phyloP scores from a whole-genome alignment of 2,888 invertebrate genomes.

The Cartodere bifasciata region DNA sequence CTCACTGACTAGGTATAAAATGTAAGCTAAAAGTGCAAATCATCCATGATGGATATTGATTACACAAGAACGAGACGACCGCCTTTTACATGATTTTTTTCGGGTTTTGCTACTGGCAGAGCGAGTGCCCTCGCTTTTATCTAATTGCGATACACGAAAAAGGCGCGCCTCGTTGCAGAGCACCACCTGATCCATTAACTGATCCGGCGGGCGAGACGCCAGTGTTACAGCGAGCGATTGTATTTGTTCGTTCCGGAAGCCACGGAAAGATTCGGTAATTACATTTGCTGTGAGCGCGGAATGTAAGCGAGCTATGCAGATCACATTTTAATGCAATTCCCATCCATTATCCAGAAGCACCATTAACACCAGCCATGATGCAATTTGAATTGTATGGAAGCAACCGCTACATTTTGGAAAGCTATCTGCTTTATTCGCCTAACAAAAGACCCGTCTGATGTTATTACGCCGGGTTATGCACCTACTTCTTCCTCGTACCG shows the following conservation, averaged over 20 bases:
- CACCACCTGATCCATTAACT: constrained; percentile 30
- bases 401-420: constrained; percentile 29
- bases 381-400: constrained; percentile 35
- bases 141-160: constrained; percentile 29
- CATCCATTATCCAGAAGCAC: constrained; percentile 39
- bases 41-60: no score
- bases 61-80: no score
- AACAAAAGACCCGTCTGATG: constrained; percentile 31
- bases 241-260: constrained; percentile 22
- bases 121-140: constrained; percentile 18
- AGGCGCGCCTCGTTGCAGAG: constrained; percentile 25
- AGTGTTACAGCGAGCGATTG: constrained; percentile 8
- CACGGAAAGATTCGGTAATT: constrained; percentile 31
- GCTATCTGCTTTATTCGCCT: constrained; percentile 32
- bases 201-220: constrained; percentile 14
- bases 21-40: no score
- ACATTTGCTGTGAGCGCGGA: constrained; percentile 28
- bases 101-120: background rate
- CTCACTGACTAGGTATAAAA: no score
- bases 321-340: constrained; percentile 42
- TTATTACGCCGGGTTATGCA: no score
- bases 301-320: constrained; percentile 37
- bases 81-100: no score
- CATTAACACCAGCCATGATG: constrained; percentile 37
- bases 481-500: no score